phyloP scores from a whole-genome alignment of 2,797 vertebrate species.

The Syndactyla subalaris region DNA sequence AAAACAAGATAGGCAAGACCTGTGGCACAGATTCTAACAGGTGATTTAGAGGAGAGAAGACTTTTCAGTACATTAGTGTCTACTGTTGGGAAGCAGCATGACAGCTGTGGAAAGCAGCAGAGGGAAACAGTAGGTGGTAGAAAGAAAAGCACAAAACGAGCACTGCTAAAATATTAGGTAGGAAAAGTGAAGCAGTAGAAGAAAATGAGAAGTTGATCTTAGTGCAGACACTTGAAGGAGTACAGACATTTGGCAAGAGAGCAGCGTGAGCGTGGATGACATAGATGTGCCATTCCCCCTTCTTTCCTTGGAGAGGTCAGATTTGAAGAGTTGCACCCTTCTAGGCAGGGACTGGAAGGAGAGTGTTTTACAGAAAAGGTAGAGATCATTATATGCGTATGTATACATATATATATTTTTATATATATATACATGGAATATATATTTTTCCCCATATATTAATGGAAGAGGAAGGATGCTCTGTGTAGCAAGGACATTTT shows the following conservation, averaged over 20 bases:
- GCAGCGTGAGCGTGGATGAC: rapidly evolving
- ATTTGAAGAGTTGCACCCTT: neutral
- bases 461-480: neutral
- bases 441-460: neutral
- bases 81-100: conserved; percentile 12
- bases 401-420: too few relatives aligned
- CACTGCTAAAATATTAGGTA: neutral
- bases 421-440: neutral
- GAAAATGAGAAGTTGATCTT: neutral
- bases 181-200: neutral
- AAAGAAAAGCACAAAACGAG: conserved; percentile 7
- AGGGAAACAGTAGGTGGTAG: conserved; percentile 12
- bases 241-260: neutral
- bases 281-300: neutral
- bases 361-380: neutral
- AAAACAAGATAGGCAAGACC: neutral
- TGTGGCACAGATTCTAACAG: neutral
- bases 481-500: neutral
- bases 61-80: neutral
- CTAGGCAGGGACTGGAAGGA: neutral
- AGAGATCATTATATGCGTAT: neutral
- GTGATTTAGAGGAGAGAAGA: neutral
- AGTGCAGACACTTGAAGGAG: neutral
- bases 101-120: conserved; percentile 9
- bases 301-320: neutral